These are phyloP conservation scores for Aplodontia rufa DNA, from an alignment of 2,113 vertebrate genomes.

Conservation along the genomic window DNA sequence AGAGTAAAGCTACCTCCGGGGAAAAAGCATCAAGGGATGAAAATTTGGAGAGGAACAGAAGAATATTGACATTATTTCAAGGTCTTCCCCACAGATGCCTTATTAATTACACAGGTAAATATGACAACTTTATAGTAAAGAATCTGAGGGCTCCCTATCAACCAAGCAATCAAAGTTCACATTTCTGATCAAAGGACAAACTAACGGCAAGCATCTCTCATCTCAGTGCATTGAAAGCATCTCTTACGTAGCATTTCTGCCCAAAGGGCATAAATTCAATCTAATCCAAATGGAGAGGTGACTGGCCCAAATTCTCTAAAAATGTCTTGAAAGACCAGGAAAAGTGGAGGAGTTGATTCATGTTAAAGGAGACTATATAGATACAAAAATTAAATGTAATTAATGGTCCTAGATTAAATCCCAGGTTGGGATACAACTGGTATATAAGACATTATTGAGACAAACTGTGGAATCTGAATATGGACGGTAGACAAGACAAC, in stretches of 20 bases:
- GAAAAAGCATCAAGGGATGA: neutral
- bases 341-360: neutral
- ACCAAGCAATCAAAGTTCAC: neutral
- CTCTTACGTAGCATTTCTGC: neutral
- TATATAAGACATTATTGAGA: too few species aligned
- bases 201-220: too few species aligned
- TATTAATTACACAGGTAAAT: neutral
- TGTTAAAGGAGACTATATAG: neutral
- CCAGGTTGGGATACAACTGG: neutral
- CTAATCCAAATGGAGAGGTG: neutral
- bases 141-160: neutral
- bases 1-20: neutral
- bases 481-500: neutral
- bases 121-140: neutral
- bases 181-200: accelerated
- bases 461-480: neutral
- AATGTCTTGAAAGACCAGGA: neutral
- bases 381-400: neutral
- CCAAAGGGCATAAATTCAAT: neutral
- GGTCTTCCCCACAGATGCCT: neutral
- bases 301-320: slow-evolving; percentile 11
- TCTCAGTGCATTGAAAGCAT: neutral
- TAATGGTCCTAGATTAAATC: neutral
- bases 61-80: neutral
- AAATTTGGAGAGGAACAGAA: neutral